Percentiles rank a stretch among this genome's conserved stretches.
These are phyloP conservation scores for Ichneumoninae sp. DNA, from an alignment of 2,888 invertebrate genomes.

Conservation along the genomic window DNA sequence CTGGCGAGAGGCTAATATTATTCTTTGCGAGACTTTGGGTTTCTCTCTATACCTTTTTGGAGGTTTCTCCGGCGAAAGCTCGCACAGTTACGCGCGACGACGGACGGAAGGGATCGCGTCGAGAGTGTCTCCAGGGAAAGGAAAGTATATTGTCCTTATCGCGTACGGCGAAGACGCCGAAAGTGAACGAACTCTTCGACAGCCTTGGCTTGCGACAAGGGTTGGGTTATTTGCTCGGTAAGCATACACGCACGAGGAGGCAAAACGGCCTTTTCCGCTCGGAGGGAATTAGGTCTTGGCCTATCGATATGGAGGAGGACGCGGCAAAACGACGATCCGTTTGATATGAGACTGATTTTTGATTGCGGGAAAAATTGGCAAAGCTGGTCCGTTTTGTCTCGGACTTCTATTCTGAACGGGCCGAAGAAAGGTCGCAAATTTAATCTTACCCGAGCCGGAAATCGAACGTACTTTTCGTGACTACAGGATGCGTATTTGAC, in stretches of 20 bases:
- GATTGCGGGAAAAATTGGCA: background rate
- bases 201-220: slow-evolving; percentile 16
- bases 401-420: background rate
- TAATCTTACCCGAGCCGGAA: background rate
- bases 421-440: background rate
- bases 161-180: slow-evolving; percentile 1
- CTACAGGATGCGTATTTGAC: slow-evolving; percentile 12
- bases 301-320: slow-evolving; percentile 10
- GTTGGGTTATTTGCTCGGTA: slow-evolving; percentile 34
- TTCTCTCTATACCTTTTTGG: background rate
- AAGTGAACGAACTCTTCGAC: slow-evolving; percentile 7
- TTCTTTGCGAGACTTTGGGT: slow-evolving; percentile 35
- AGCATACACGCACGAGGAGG: slow-evolving; percentile 15
- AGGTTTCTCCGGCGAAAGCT: slow-evolving; percentile 6
- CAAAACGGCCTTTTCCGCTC: slow-evolving; percentile 8
- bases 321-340: background rate
- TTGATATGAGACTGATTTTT: background rate
- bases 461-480: background rate
- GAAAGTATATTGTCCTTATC: slow-evolving; percentile 30
- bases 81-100: slow-evolving; percentile 26
- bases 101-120: slow-evolving; percentile 34
- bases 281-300: slow-evolving; percentile 14
- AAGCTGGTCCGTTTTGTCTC: background rate
- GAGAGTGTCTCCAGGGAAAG: slow-evolving; percentile 19
- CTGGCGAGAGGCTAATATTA: slow-evolving; percentile 33